Evolutionary conservation across 2,797 vertebrate species (phyloP), one percentile per base, ranked within the genome.

Genomic region (Anableps anableps): DNA sequence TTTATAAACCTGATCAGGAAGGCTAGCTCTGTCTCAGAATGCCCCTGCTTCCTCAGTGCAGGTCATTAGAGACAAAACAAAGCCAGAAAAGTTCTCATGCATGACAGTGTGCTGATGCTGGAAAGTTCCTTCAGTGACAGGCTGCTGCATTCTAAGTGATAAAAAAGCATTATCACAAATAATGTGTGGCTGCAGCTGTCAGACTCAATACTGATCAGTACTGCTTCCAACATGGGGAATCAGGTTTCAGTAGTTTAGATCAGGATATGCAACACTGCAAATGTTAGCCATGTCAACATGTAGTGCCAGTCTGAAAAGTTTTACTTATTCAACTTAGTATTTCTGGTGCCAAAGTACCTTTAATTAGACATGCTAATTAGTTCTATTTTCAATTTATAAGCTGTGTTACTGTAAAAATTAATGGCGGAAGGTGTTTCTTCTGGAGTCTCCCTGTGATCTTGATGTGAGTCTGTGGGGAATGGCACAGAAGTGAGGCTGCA

Each of bases 31-130:
- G 62, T 36, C 16, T 62, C 9, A 29, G 60, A 31, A 36, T 64
- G 62, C 62, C 10, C 17, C 7, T 16, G 17, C 62, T 64, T 19
- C 4, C 34, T 36, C 62, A 64, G 62, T 36, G 62, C 62, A 64
- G 62, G 62, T 64, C 62, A 64, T 64, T 64, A 64, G 34, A 64
- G 16, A 64, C 17, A 34, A 16, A 64, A 64, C 62, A 64, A 64
- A 64, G 19, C 62, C 4, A 36, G 62, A 10, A 21, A 64, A 21
- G 31, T 31, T 21, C 17, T 36, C 14, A 36, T 0, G 17, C 31
- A 36, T 64, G 60, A 64, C 31, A 64, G 2, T 36, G 17, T 36
- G 62, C 62, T 21, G 34, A 17, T 64, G 62, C 17, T 36, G 62
- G 34, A 64, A 31, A 21, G 17, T 21, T 64, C 8, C 6, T 64